Conservation (phyloP, 2,888 invertebrate species). For the Lasius fuliginosus region DNA sequence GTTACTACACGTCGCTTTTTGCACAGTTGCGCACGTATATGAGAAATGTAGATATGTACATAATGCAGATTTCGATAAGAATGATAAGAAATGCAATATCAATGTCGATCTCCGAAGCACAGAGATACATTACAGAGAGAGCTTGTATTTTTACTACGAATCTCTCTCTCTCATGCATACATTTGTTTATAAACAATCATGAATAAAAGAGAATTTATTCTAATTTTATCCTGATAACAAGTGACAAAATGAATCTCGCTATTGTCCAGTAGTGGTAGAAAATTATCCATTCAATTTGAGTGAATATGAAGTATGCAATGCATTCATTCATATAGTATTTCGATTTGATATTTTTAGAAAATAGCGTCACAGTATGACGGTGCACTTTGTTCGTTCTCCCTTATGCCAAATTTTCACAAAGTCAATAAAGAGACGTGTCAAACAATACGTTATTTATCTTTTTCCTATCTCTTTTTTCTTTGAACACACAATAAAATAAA, state of each 20-base stretch:
- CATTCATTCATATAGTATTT: neutral
- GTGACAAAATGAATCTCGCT: neutral
- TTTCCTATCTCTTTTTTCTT: neutral
- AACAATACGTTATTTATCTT: neutral
- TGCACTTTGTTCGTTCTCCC: neutral
- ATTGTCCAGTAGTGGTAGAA: neutral
- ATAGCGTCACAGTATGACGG: neutral
- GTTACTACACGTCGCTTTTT: neutral
- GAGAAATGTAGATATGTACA: neutral
- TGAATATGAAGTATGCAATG: neutral
- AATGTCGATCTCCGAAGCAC: neutral
- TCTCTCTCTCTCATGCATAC: neutral
- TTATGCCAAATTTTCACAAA: slow-evolving; percentile 10
- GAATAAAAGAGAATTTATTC: neutral
- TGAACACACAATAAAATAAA: neutral
- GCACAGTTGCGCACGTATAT: neutral
- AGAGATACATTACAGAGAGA: neutral
- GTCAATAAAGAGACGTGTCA: neutral
- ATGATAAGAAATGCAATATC: neutral
- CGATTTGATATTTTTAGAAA: slow-evolving; percentile 7
- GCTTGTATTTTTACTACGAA: too few relatives aligned
- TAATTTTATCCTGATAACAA: neutral
- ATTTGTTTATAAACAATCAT: neutral
- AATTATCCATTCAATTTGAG: neutral
- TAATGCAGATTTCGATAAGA: too few relatives aligned